Evolutionary conservation across 2,888 invertebrate species (phyloP).

Genomic region (Netelia virgata): DNA sequence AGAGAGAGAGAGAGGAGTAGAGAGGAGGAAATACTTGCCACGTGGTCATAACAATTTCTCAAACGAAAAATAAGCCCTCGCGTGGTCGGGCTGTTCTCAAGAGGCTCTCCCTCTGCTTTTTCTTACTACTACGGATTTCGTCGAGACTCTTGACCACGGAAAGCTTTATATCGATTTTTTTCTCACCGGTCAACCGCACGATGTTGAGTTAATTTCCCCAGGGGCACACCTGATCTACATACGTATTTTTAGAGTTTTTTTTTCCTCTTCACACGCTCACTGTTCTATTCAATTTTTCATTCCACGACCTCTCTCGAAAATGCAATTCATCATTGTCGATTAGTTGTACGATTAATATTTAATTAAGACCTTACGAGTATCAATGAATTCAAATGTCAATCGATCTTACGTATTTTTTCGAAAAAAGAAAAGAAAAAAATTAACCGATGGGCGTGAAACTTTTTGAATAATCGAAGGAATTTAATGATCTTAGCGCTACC

Average conservation of each 20-base stretch:
- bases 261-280: not conserved
- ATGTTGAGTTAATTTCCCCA: slow-evolving; percentile 72
- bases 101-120: slow-evolving; percentile 28
- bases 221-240: slow-evolving; percentile 56
- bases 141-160: slow-evolving; percentile 61
- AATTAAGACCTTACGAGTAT: too few relatives aligned
- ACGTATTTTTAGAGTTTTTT: slow-evolving; percentile 23
- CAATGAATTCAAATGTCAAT: too few relatives aligned
- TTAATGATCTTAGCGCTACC: too few relatives aligned
- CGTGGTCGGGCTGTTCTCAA: not conserved
- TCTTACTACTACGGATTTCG: slow-evolving; percentile 47
- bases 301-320: too few relatives aligned
- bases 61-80: slow-evolving; percentile 54
- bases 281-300: not conserved
- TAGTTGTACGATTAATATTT: too few relatives aligned
- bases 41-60: slow-evolving; percentile 58
- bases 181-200: slow-evolving; percentile 70
- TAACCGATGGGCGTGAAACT: too few relatives aligned
- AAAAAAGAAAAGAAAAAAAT: too few relatives aligned
- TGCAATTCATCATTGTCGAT: too few relatives aligned
- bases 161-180: slow-evolving; percentile 70
- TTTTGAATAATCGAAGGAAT: too few relatives aligned
- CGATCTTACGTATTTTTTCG: too few relatives aligned
- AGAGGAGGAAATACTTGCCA: slow-evolving; percentile 3
- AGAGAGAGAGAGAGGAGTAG: slow-evolving; percentile 5